Evolutionary conservation across 2,888 invertebrate genomes (phyloP), one percentile per base, ranked within the genome.

Genomic region (Apodemia duryi): DNA sequence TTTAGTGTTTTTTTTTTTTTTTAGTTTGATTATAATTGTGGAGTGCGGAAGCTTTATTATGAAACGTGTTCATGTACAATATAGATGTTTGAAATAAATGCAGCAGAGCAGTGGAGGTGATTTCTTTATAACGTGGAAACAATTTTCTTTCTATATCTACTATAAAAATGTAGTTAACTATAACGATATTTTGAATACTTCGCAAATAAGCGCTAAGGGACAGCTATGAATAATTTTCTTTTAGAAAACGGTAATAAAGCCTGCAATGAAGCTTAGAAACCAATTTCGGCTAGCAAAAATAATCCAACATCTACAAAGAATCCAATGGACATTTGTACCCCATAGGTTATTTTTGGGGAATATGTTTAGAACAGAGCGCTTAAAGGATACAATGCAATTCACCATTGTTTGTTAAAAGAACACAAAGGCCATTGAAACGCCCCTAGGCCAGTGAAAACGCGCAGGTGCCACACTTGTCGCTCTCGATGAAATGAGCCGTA

Each of bases 401-500:
- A 62, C 68, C 66, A 73, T 71, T 75, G 76, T 76, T 76, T 74
- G 75, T 71, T 69, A 67, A 71, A 73, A 71, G 71, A 69, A 73
- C 78, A 86, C 87, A 87, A 87, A 83, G 82, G 80, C 51, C 51
- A 77, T 70, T 72, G 67, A 70, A 72, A 71, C 77, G 73, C 76
- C 79, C 85, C 75, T 67, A 68, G 76, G 78, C 76, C 72, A 77
- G 81, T 75, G 84, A 82, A 83, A 85, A 77, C 79, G 86, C 87
- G 86, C 92, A 92, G 91, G 91, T 91, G 91, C 83, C 78, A 78
- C 90, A 91, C 91, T 91, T 91, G 91, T 90, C 89, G 86, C 84
- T 78, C 77, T 73, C 79, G 82, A 90, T 87, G 91, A 93, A 93
- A 94, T 93, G 93, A 93, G 93, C 93, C 91, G 91, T 92, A 93